Evolutionary conservation across 2,888 invertebrate genomes (phyloP).

Genomic region (Cheilosia soror): DNA sequence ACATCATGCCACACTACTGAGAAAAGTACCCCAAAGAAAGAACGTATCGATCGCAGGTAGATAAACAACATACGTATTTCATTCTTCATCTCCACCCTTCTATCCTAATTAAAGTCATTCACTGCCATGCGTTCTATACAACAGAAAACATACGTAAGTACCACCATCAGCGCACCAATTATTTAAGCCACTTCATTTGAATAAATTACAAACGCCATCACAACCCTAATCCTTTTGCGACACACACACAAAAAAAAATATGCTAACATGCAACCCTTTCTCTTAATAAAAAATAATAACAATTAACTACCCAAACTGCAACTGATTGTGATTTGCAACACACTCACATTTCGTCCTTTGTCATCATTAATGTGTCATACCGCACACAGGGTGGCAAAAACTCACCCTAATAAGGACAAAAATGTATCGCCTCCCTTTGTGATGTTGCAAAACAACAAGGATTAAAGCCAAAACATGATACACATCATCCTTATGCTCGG

Average conservation of each 20-base stretch:
- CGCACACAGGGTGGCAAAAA: conserved; percentile 19
- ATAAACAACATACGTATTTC: neutral
- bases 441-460: conserved; percentile 6
- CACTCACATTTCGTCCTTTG: conserved; percentile 14
- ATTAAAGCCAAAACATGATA: conserved; percentile 31
- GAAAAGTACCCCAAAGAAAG: neutral
- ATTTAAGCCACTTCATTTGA: conserved; percentile 4
- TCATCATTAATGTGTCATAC: conserved; percentile 41
- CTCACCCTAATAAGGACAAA: neutral
- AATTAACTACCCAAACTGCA: conserved; percentile 26
- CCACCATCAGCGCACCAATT: neutral
- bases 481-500: neutral
- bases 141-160: neutral
- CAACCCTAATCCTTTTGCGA: neutral
- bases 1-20: neutral
- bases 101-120: neutral
- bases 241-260: neutral
- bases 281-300: conserved; percentile 2
- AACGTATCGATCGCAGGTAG: neutral
- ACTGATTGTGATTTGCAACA: conserved; percentile 46
- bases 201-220: neutral
- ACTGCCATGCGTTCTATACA: neutral
- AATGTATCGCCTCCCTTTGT: neutral
- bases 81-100: neutral
- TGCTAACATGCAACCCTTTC: neutral